Evolutionary conservation across 2,113 vertebrate genomes (phyloP).

Genomic region (Apteryx mantelli): DNA sequence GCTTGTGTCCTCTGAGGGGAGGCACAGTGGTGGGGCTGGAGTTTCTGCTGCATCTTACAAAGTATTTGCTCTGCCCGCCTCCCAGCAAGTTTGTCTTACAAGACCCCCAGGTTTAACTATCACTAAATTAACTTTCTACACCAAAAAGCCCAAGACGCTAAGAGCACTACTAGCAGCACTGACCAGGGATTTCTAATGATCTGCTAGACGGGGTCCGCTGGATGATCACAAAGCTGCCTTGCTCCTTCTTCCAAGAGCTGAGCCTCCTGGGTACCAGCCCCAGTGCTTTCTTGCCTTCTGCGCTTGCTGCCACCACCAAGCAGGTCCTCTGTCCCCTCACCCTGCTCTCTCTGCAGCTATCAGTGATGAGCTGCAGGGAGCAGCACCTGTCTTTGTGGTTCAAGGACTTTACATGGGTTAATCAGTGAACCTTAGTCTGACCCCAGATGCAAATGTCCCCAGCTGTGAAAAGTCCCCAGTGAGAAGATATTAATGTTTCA

Average conservation of each 20-base stretch:
- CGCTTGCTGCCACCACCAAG: too few species aligned
- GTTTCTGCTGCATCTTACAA: background rate
- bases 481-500: too few species aligned
- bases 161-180: background rate
- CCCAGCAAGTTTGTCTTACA: background rate
- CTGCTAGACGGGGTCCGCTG: background rate
- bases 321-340: too few species aligned
- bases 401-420: too few species aligned
- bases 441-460: too few species aligned
- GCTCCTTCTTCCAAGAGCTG: background rate
- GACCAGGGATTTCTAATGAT: background rate
- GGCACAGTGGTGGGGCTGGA: background rate
- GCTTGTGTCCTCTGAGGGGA: background rate
- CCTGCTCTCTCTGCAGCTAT: too few species aligned
- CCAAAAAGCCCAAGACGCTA: too few species aligned
- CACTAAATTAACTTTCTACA: background rate
- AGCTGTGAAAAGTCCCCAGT: too few species aligned
- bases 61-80: background rate
- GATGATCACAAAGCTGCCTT: background rate
- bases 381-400: background rate
- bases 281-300: background rate
- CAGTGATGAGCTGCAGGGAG: background rate
- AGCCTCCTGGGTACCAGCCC: background rate
- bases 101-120: background rate
- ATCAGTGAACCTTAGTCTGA: too few species aligned